Base-by-base conservation (phyloP, 23 tunicate species). In the Styela clava region DNA sequence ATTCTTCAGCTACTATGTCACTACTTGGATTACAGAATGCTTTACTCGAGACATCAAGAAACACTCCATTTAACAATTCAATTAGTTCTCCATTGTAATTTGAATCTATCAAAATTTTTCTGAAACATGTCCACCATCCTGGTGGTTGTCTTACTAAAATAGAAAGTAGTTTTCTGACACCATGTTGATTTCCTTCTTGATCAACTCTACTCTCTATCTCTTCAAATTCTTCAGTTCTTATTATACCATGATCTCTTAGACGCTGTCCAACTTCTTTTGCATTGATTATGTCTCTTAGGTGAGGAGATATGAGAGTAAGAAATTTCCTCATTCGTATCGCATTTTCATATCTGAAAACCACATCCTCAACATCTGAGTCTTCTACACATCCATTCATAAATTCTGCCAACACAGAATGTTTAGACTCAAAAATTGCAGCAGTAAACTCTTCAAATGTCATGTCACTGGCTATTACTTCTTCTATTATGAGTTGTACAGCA, bases 61-160 rank as follows among this genome's bases (percentile, higher is more conserved):
- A 16, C 63, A 76, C 27, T n/a, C 21, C 25, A 22, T 76, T 31
- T 26, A 76, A 51, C 35, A 1, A 12, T 33, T 44, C 18, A n/a
- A 76, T 52, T 31, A 76, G 64, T 16, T 76, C 64, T 22, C 25
- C 27, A 76, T 44, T 44, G 31, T 76, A 76, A 1, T 44, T 76
- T 27, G 16, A 21, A 0, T 76, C 65, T 29, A 37, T 52, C n/a
- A 52, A 25, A 44, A 76, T 76, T 27, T 52, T 44, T 1, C 37
- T 64, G n/a, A 76, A 76, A 7, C 9, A 27, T 24, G 65, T 16
- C 32, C 52, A 44, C 81, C 81, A 76, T 25, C 64, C 81, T 33
- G 81, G 52, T 21, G 44, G 31, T 76, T 76, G 35, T 27, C 81
- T 27, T 16, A 76, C 64, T 9, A 76, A 27, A 24, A 25, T 26